Evolutionary conservation across 2,113 vertebrate genomes (phyloP), one percentile per base, ranked within the genome.

Genomic region (Mirounga angustirostris): DNA sequence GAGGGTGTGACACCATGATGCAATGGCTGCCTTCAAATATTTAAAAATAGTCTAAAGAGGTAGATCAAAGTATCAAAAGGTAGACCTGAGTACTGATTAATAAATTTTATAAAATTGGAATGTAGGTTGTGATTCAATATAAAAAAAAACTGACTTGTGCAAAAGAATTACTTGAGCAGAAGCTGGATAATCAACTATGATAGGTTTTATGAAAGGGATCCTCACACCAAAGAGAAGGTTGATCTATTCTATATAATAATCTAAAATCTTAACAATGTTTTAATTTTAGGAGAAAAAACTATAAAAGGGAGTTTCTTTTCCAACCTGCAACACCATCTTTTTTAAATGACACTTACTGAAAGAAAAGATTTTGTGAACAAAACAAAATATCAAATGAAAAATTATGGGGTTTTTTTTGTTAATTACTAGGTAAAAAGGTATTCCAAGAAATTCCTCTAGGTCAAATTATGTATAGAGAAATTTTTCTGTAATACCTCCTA

Each of bases 201-300:
- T 56, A 7, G 40, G 28, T 74, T 95, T 85, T n/a, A 74, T 85
- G 59, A 74, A 73, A 67, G 26, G 46, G 2, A 82, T 5, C 52
- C 13, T 8, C 63, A 1, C n/a, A 92, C 7, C 63, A 4, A 80
- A 61, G 22, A 94, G 24, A 81, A 92, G 54, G 1, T 54, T 59
- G 6, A 36, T 89, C 63, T 95, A 4, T 76, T 89, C 33, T n/a
- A 67, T 12, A 46, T 19, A 63, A 56, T 52, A 85, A 83, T 2
- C 3, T 89, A 90, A 50, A 24, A 14, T 36, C 18, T 79, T n/a
- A 65, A 7, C n/a, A 79, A 79, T 73, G 26, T 69, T 86, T 79
- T 63, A 30, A 78, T 95, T 94, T 86, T 33, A 79, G 28, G 43
- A 95, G 59, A 58, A 94, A 83, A 40, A 94, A 85, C 15, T 54